Conservation (phyloP, 2,888 invertebrate genomes). For the Leucoma salicis region DNA sequence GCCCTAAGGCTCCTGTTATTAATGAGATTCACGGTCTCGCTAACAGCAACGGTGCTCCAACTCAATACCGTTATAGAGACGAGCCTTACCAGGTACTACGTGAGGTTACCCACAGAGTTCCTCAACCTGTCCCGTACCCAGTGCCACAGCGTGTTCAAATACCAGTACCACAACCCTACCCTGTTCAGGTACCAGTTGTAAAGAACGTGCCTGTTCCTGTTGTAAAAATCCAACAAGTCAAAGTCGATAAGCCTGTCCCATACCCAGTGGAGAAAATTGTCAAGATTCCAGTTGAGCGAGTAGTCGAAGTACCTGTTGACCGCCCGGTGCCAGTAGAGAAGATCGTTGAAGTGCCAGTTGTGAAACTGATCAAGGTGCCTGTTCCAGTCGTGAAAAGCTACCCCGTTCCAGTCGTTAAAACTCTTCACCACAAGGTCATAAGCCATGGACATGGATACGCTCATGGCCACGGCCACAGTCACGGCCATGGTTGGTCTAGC, state of each 20-base stretch:
- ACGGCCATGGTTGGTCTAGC: conserved; percentile 39
- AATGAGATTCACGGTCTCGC: conserved; percentile 68
- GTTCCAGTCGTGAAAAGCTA: conserved; percentile 68
- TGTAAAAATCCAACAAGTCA: conserved; percentile 78
- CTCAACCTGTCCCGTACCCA: conserved; percentile 79
- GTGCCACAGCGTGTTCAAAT: conserved; percentile 78
- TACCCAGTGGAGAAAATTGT: conserved; percentile 83
- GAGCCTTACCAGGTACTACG: conserved; percentile 67
- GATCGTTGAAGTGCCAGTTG: conserved; percentile 77
- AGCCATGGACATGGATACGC: conserved; percentile 34
- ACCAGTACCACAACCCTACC: conserved; percentile 82
- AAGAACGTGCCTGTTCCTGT: conserved; percentile 81
- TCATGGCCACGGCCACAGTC: conserved; percentile 27
- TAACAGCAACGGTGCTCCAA: conserved; percentile 65
- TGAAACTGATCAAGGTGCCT: conserved; percentile 75
- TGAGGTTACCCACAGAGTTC: conserved; percentile 79
- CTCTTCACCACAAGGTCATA: conserved; percentile 67
- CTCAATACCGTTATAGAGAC: conserved; percentile 64
- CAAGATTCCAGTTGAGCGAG: conserved; percentile 80
- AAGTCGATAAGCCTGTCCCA: conserved; percentile 82
- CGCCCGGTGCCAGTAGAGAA: conserved; percentile 79
- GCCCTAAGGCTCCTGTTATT: conserved; percentile 65
- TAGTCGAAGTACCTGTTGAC: conserved; percentile 79
- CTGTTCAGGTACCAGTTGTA: conserved; percentile 79
- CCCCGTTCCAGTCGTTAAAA: conserved; percentile 69